phyloP scores from a whole-genome alignment of 2,888 invertebrate genomes.

The Drosophila barbarae region DNA sequence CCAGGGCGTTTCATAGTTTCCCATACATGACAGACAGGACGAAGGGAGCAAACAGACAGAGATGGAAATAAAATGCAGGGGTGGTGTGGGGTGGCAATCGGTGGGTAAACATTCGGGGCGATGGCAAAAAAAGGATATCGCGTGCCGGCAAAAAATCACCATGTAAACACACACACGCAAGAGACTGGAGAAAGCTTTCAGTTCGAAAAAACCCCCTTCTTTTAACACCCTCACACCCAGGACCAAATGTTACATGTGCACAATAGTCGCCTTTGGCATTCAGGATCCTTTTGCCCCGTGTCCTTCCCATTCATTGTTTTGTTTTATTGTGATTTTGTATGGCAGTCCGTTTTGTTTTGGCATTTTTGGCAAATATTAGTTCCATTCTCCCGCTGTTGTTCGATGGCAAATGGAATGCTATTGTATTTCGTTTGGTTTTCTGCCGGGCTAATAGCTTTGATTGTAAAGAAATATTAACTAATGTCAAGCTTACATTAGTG shows the following conservation, averaged over 20 bases:
- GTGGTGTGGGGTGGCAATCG: conserved; percentile 26
- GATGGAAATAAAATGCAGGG: conserved; percentile 29
- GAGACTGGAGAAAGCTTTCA: conserved; percentile 58
- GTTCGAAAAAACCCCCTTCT: conserved; percentile 7
- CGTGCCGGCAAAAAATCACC: conserved; percentile 70
- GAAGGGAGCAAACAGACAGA: conserved; percentile 48
- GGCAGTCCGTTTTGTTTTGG: conserved; percentile 56
- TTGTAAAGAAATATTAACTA: neutral
- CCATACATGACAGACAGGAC: conserved; percentile 46
- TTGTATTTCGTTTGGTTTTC: conserved; percentile 37
- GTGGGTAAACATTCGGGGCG: conserved; percentile 54
- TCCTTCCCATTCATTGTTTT: conserved; percentile 42
- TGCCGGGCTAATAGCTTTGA: conserved; percentile 31
- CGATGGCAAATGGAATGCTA: conserved; percentile 48
- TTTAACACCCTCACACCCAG: conserved; percentile 3
- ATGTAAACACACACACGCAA: conserved; percentile 54
- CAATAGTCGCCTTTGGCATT: conserved; percentile 20
- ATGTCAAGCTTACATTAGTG: neutral
- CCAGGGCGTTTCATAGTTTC: conserved; percentile 53
- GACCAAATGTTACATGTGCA: conserved; percentile 19
- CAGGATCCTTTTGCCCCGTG: conserved; percentile 7
- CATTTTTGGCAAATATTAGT: conserved; percentile 68
- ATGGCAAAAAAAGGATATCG: conserved; percentile 67
- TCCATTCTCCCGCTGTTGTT: conserved; percentile 35
- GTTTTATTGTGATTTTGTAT: conserved; percentile 65